Evolutionary conservation across 1,140 invertebrate species (phyloP).

Genomic region (Geopemphigus sp.): DNA sequence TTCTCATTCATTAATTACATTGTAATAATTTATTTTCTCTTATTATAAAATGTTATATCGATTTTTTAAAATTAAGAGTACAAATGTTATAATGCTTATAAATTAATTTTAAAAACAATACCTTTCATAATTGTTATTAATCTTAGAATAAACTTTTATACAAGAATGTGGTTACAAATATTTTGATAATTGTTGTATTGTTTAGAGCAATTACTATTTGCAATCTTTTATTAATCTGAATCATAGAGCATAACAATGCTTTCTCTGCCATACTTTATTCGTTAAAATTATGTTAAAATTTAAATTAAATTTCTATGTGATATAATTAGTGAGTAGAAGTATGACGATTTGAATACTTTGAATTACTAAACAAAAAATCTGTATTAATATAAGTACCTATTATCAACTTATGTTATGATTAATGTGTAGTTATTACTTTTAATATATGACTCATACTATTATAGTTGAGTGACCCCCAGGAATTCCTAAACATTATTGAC

Average conservation of each 20-base stretch:
- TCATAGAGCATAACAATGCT: conserved; percentile 34
- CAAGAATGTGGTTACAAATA: not conserved
- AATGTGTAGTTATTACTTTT: not conserved
- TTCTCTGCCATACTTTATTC: not conserved
- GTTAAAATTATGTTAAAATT: not conserved
- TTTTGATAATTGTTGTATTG: not conserved
- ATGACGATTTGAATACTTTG: not conserved
- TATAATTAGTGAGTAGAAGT: not conserved
- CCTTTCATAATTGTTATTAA: not conserved
- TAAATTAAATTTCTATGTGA: not conserved
- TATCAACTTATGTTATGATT: not conserved
- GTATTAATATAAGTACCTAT: not conserved
- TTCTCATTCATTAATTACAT: not conserved
- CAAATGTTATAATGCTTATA: not conserved
- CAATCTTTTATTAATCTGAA: conserved; percentile 4
- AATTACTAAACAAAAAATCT: not conserved
- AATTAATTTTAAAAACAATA: not conserved
- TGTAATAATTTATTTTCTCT: not conserved
- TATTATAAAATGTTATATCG: not conserved
- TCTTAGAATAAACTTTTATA: not conserved
- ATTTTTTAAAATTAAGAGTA: not conserved
- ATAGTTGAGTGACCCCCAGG: conserved; percentile 10
- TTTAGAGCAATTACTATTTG: not conserved
- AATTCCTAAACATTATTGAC: conserved; percentile 8
- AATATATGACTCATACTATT: conserved; percentile 9